Conservation (phyloP, 2,888 invertebrate species). For the Erpobdella octoculata region DNA sequence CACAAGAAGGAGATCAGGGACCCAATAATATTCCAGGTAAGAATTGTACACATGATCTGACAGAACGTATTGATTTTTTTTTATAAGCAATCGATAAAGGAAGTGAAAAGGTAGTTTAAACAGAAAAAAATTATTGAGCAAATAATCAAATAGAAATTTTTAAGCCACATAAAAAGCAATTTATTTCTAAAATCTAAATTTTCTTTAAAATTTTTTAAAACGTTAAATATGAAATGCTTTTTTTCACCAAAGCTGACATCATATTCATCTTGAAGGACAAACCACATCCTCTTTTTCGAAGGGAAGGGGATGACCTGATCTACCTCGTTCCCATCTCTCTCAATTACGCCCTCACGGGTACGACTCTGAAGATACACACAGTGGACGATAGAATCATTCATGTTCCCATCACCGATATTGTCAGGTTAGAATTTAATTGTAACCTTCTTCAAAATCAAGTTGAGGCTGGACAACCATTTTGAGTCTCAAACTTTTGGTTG, state of each 20-base stretch:
- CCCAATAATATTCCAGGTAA: conserved; percentile 53
- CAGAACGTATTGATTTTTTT: too few species aligned
- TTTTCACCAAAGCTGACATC: conserved; percentile 54
- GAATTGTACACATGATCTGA: too few species aligned
- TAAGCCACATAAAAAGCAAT: too few species aligned
- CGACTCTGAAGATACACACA: conserved; percentile 50
- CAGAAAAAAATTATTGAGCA: too few species aligned
- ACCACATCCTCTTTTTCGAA: conserved; percentile 48
- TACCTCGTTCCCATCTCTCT: conserved; percentile 50
- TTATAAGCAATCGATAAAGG: too few species aligned
- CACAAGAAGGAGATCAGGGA: conserved; percentile 53
- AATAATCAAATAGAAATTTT: too few species aligned
- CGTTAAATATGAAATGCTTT: too few species aligned
- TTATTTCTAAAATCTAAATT: too few species aligned
- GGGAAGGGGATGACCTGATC: conserved; percentile 49
- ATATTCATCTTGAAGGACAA: conserved; percentile 53
- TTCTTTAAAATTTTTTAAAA: too few species aligned
- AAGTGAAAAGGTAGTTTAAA: too few species aligned
- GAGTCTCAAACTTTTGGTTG: too few species aligned
- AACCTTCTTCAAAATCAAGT: neutral
- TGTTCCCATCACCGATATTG: conserved; percentile 52
- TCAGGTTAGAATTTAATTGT: conserved; percentile 46
- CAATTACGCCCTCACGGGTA: conserved; percentile 49
- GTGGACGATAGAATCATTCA: conserved; percentile 51
- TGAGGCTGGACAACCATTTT: too few species aligned